phyloP scores from a whole-genome alignment of 2,888 invertebrate species.

The Coronaproctus castanopsis region DNA sequence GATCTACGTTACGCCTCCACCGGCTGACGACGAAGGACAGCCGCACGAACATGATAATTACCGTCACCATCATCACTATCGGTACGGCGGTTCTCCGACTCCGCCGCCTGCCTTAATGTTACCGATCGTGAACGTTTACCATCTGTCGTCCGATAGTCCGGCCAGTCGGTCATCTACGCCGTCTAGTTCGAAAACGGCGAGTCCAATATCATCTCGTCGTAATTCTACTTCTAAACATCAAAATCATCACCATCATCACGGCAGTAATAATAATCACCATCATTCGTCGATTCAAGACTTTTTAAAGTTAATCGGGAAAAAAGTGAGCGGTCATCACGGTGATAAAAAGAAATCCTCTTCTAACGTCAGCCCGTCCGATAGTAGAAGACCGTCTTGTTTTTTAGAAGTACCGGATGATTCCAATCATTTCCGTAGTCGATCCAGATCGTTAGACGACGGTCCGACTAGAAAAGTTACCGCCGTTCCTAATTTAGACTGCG shows the following conservation, averaged over 20 bases:
- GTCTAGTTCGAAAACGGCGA: slow-evolving; percentile 16
- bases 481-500: slow-evolving; percentile 40
- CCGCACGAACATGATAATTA: not conserved
- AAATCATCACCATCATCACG: not conserved
- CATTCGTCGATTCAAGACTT: slow-evolving; percentile 14
- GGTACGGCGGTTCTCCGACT: no score
- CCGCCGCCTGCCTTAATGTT: no score
- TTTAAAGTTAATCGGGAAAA: slow-evolving; percentile 9
- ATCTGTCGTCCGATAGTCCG: slow-evolving; percentile 6
- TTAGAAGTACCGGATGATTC: slow-evolving; percentile 28
- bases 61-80: not conserved
- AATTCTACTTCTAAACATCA: slow-evolving; percentile 8
- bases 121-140: slow-evolving; percentile 13
- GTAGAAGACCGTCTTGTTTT: slow-evolving; percentile 32
- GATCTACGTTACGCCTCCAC: slow-evolving; percentile 12
- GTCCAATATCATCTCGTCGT: slow-evolving; percentile 3
- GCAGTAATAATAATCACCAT: slow-evolving; percentile 8
- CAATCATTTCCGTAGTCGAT: slow-evolving; percentile 51
- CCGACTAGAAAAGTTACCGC: slow-evolving; percentile 30
- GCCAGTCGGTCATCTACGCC: slow-evolving; percentile 14
- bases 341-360: slow-evolving; percentile 4
- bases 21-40: not conserved
- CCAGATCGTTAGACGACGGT: slow-evolving; percentile 51
- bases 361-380: slow-evolving; percentile 8
- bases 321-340: slow-evolving; percentile 14